These are phyloP conservation scores for Balanococcus diminutus DNA, from an alignment of 2,888 invertebrate species.

Conservation along the genomic window DNA sequence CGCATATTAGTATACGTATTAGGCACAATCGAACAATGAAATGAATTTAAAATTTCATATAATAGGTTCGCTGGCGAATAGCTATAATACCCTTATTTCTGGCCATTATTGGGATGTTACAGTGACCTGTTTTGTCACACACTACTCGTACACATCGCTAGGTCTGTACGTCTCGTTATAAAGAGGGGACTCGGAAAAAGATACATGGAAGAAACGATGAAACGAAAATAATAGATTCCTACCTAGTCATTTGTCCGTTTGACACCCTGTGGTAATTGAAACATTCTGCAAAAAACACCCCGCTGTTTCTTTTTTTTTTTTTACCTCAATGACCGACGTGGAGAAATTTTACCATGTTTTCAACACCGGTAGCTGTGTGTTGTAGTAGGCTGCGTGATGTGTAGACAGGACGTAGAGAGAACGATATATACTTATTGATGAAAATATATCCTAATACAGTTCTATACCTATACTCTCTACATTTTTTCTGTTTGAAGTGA, in stretches of 20 bases:
- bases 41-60: neutral
- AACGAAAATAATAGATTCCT: conserved; percentile 38
- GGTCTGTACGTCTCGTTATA: neutral
- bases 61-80: neutral
- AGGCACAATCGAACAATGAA: neutral
- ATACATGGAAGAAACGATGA: neutral
- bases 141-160: neutral
- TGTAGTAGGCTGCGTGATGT: neutral
- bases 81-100: conserved; percentile 5
- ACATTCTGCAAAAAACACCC: conserved; percentile 33
- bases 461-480: neutral
- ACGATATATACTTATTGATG: too few relatives aligned
- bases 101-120: conserved; percentile 36
- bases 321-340: neutral
- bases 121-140: conserved; percentile 36
- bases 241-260: conserved; percentile 35
- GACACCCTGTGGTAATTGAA: conserved; percentile 38
- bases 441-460: neutral
- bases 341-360: neutral
- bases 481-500: neutral
- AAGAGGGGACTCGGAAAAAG: neutral
- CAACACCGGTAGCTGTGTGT: neutral
- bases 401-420: too few relatives aligned
- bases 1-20: neutral
- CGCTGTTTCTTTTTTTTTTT: conserved; percentile 31